phyloP scores from a whole-genome alignment of 2,797 vertebrate species.

The Halcyon badia region DNA sequence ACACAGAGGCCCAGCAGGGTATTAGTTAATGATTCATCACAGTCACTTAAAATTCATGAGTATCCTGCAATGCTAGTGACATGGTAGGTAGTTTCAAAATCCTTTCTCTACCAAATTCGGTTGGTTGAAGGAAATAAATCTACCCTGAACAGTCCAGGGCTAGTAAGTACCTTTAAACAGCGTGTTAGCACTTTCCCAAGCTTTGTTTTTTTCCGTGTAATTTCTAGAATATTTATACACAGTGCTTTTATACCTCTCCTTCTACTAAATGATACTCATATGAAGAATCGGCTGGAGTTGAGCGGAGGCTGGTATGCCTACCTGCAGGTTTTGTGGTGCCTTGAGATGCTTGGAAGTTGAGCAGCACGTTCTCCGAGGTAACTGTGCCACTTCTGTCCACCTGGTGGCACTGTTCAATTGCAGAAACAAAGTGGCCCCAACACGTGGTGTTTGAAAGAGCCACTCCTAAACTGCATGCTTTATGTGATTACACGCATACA shows the following conservation, averaged over 20 bases:
- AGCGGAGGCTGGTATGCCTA: too few relatives aligned
- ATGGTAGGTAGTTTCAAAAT: neutral
- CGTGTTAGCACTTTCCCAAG: neutral
- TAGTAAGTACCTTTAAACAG: neutral
- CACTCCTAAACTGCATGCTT: neutral
- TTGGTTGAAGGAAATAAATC: neutral
- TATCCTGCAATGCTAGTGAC: neutral
- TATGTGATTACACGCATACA: too few relatives aligned
- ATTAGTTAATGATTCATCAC: neutral
- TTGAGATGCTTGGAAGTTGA: too few relatives aligned
- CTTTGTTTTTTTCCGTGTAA: neutral
- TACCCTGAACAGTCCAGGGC: neutral
- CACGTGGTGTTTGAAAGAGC: fast-evolving
- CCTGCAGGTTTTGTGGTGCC: neutral
- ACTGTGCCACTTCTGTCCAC: neutral
- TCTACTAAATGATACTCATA: neutral
- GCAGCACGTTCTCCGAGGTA: fast-evolving
- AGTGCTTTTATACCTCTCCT: neutral
- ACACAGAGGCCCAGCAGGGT: neutral
- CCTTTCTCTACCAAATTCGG: neutral
- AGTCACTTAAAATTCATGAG: neutral
- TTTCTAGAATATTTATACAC: neutral
- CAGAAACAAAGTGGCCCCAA: fast-evolving
- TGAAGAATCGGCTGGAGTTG: too few relatives aligned
- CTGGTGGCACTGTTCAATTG: neutral